Evolutionary conservation across 37 sponge, comb jelly and placozoan genomes (phyloP), one percentile per base, ranked within the genome.

Genomic region (Diacarnus erythraeanus): DNA sequence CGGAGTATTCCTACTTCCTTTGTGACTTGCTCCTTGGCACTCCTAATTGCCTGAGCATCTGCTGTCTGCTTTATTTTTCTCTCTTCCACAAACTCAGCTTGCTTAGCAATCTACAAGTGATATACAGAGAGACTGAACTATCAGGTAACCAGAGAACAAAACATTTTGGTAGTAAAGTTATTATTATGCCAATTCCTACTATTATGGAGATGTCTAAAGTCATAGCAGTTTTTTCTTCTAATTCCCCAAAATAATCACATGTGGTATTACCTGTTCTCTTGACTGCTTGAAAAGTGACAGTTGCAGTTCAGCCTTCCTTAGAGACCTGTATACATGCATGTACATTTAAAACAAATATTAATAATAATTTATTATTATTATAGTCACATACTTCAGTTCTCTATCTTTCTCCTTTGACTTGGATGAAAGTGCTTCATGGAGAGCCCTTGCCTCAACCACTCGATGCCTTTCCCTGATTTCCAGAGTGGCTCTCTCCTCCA

Each of bases 401-500:
- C 44, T 85, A 79, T 88, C 83, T 29, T 92, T 92, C 41, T 92
- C 93, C 74, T 74, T 92, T 21, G 34, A 71, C 63, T 80, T 72
- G 15, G 57, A 59, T 25, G 72, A 29, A 25, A 68, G 26, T 47
- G 69, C 56, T 54, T 88, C 89, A 44, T 58, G 81, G 54, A 88
- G 74, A 8, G 51, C 43, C 42, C 64, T 80, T 12, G 76, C 29
- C 44, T 92, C 93, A 35, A 26, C 57, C 17, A 1, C 34, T 15
- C 79, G 80, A 40, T 92, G 93, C 38, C 68, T 84, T 58, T 58
- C 23, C 64, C 80, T 77, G 37, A 92, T 74, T 44, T 92, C 93
- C 43, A 81, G 64, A n/a, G 72, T 81, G 77, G 93, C 93, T 42
- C 82, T 79, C 57, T 91, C 92, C 69, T 91, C 92, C 44, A 87